phyloP scores from a whole-genome alignment of 2,888 invertebrate genomes.

The Troglohyphantes excavatus region DNA sequence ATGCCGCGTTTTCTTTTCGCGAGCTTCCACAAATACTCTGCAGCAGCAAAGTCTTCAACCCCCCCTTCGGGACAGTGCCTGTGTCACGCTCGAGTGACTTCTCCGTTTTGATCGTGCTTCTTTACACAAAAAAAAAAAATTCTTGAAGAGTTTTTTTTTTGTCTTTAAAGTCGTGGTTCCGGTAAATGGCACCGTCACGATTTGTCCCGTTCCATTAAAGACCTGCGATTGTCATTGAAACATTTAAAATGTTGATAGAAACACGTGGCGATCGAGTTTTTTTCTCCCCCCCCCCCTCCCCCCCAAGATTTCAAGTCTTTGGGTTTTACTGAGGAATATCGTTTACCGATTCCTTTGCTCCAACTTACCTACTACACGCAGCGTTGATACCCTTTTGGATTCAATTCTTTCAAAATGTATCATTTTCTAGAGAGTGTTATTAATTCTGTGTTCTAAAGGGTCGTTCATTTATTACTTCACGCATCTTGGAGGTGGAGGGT shows the following conservation, averaged over 20 bases:
- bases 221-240: background rate
- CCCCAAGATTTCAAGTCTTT: too few species aligned
- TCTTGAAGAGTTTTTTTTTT: too few species aligned
- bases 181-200: conserved; percentile 37
- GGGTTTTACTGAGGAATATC: too few species aligned
- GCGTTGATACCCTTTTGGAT: too few species aligned
- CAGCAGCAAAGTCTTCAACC: background rate
- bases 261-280: conserved; percentile 22
- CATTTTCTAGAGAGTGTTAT: too few species aligned
- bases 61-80: conserved; percentile 39
- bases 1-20: conserved; percentile 41
- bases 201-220: conserved; percentile 38
- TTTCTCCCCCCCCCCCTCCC: too few species aligned
- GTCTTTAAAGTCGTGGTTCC: conserved; percentile 55
- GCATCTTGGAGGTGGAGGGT: too few species aligned
- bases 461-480: too few species aligned
- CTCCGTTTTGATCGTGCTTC: conserved; percentile 42
- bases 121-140: conserved; percentile 57
- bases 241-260: conserved; percentile 22
- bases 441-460: too few species aligned
- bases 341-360: too few species aligned
- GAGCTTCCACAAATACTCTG: conserved; percentile 54
- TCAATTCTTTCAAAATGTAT: too few species aligned
- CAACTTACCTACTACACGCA: too few species aligned
- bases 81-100: conserved; percentile 47